Percentiles rank a stretch among this genome's conserved stretches.
Conservation (phyloP, 2,888 invertebrate species). For the Habroteleia sp. region DNA sequence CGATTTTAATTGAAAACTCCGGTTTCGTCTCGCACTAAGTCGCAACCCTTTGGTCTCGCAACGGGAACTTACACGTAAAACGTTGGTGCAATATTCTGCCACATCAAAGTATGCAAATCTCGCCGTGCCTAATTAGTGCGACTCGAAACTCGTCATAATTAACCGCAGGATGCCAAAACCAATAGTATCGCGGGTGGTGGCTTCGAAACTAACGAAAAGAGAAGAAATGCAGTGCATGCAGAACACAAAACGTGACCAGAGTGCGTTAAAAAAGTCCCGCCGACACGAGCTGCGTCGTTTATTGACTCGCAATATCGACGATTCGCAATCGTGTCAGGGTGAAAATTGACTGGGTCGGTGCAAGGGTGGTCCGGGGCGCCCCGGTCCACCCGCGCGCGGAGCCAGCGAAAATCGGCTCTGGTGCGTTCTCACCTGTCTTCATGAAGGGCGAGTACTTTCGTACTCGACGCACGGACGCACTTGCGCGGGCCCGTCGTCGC, state of each 20-base stretch:
- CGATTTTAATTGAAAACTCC: conserved; percentile 75
- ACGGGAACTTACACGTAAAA: not conserved
- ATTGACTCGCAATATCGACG: conserved; percentile 1
- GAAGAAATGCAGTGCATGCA: no score
- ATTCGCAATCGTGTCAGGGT: conserved; percentile 1
- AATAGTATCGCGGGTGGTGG: no score
- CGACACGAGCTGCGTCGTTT: not conserved
- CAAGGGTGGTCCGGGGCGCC: not conserved
- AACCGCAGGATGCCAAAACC: no score
- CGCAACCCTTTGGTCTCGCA: conserved; percentile 29
- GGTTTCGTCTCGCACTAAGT: conserved; percentile 59
- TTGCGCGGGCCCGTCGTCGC: conserved; percentile 68
- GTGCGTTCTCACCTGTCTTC: conserved; percentile 77
- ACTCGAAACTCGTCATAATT: not conserved
- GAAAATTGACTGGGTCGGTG: not conserved
- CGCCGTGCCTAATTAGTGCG: not conserved
- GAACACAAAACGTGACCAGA: no score
- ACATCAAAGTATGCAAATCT: not conserved
- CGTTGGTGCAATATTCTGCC: not conserved
- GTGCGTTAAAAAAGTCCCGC: no score
- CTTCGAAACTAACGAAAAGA: no score
- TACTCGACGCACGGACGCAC: conserved; percentile 69
- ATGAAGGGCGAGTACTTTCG: conserved; percentile 73
- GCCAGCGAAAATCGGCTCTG: conserved; percentile 4
- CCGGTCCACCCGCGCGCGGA: not conserved